Percentiles rank a stretch among this genome's conserved stretches.
phyloP scores from a whole-genome alignment of 2,888 invertebrate genomes.

The Charanyca ferruginea region DNA sequence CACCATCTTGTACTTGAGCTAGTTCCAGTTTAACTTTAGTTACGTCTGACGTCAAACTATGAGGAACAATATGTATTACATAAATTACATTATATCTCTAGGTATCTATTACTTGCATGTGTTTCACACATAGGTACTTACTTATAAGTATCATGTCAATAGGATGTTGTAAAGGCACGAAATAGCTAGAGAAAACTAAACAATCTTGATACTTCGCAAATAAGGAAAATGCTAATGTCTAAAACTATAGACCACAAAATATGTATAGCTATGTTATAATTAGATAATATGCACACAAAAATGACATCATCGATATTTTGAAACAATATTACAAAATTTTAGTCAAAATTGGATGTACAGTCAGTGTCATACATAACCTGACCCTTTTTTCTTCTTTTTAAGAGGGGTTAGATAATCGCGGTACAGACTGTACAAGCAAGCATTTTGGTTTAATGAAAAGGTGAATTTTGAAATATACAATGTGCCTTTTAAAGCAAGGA shows the following conservation, averaged over 20 bases:
- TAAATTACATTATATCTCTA: slow-evolving; percentile 3
- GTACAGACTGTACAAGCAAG: no score
- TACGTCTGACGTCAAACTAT: slow-evolving; percentile 17
- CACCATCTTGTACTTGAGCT: not conserved
- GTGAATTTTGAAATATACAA: no score
- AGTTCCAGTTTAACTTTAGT: slow-evolving; percentile 11
- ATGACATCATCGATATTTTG: not conserved
- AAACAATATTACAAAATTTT: no score
- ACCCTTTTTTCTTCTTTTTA: no score
- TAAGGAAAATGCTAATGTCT: slow-evolving; percentile 1
- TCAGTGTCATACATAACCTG: no score
- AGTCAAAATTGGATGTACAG: no score
- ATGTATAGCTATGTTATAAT: no score
- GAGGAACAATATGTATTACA: slow-evolving; percentile 9
- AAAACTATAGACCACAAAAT: not conserved
- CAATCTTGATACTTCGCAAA: not conserved
- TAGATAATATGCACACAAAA: slow-evolving; percentile 1
- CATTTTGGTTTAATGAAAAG: no score
- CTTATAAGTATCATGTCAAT: not conserved
- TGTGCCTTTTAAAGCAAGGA: no score
- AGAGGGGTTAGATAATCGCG: no score
- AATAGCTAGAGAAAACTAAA: not conserved
- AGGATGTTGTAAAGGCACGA: not conserved
- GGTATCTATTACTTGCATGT: slow-evolving; percentile 11
- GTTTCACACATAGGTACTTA: not conserved